phyloP scores from a whole-genome alignment of 2,888 invertebrate genomes.

The Argyresthia albistria region DNA sequence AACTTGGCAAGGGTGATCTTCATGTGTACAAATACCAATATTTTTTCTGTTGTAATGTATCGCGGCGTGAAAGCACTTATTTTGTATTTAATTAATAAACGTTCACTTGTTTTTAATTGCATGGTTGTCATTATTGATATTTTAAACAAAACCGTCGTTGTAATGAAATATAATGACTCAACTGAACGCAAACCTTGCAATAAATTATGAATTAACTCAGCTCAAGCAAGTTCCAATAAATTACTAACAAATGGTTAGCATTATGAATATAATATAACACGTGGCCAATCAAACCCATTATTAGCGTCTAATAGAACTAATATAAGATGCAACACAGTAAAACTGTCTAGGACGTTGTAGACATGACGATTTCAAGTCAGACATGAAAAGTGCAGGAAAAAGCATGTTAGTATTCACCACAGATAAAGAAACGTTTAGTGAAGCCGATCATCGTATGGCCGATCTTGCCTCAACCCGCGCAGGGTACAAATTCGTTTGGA shows the following conservation, averaged over 20 bases:
- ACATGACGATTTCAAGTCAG: slow-evolving; percentile 19
- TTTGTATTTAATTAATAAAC: neutral
- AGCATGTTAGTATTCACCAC: slow-evolving; percentile 40
- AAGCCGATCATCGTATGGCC: slow-evolving; percentile 11
- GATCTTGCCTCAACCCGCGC: slow-evolving; percentile 22
- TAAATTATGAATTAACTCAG: no score
- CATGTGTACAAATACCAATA: no score
- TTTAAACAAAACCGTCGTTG: neutral
- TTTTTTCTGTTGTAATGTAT: no score
- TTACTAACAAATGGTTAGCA: no score
- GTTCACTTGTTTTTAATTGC: neutral
- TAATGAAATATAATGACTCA: no score
- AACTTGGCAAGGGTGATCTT: neutral
- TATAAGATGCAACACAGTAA: neutral
- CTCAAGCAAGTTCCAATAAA: no score
- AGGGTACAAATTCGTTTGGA: slow-evolving; percentile 27
- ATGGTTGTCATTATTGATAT: neutral
- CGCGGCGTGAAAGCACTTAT: no score
- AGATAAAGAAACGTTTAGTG: slow-evolving; percentile 26
- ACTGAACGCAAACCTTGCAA: no score
- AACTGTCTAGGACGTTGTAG: slow-evolving; percentile 18
- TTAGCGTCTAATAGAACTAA: no score
- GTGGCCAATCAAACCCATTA: no score
- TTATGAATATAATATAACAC: no score
- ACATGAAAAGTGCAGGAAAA: slow-evolving; percentile 40